Percentiles rank a stretch among this genome's conserved stretches.
These are phyloP conservation scores for Thamnophis elegans DNA, from an alignment of 2,797 vertebrate species.

Conservation along the genomic window DNA sequence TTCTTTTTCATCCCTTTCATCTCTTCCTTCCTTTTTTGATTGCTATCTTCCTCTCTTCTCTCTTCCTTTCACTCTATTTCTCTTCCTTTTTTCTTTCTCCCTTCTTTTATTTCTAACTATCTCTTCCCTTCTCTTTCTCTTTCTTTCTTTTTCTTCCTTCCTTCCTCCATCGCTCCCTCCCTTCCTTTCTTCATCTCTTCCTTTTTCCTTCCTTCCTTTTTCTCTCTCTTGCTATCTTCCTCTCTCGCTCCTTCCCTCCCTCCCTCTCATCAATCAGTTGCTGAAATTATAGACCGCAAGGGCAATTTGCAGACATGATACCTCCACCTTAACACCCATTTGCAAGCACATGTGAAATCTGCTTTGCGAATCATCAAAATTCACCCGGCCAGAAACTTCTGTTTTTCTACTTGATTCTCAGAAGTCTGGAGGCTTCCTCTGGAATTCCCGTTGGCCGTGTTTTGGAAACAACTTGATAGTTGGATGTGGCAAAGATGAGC, in stretches of 20 bases:
- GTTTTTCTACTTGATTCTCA: not conserved
- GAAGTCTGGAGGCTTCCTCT: not conserved
- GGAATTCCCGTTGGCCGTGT: not conserved
- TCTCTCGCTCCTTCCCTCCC: no score
- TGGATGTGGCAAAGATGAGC: not conserved
- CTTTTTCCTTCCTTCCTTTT: no score
- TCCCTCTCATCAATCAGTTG: not conserved
- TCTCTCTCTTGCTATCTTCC: no score
- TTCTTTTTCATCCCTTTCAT: no score
- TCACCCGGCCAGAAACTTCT: not conserved
- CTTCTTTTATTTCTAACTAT: no score
- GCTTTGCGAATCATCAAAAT: not conserved
- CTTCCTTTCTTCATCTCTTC: no score
- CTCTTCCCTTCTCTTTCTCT: no score
- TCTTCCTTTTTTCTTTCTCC: no score
- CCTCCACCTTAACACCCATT: not conserved
- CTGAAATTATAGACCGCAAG: not conserved
- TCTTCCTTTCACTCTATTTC: no score
- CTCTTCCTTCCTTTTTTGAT: no score
- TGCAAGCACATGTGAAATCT: not conserved
- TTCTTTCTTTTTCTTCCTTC: accelerated
- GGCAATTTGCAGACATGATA: not conserved
- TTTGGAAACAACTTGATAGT: not conserved
- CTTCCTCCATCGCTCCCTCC: no score
- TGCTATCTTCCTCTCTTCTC: no score